phyloP scores from a whole-genome alignment of 2,888 invertebrate genomes.

The Schizotus pectinicornis region DNA sequence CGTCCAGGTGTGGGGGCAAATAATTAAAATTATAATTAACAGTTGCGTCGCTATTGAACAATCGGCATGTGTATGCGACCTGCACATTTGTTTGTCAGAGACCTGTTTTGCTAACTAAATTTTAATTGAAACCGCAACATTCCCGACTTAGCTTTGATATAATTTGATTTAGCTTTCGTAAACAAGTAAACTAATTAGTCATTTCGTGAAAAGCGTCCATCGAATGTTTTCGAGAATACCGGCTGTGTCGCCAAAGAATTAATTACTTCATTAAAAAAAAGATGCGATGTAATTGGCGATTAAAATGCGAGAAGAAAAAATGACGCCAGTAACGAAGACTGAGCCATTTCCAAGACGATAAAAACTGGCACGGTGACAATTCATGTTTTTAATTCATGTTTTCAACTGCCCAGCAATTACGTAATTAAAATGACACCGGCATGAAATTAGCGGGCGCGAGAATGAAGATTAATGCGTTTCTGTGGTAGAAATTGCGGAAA shows the following conservation, averaged over 20 bases:
- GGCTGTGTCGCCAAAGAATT: constrained; percentile 4
- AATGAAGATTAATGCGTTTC: constrained; percentile 42
- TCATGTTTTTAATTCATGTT: too few species aligned
- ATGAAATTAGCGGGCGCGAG: constrained; percentile 29
- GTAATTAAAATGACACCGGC: constrained; percentile 39
- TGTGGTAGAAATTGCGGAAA: constrained; percentile 17
- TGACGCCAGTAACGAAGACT: constrained; percentile 5
- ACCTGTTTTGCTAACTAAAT: constrained; percentile 47
- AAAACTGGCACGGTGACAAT: constrained; percentile 28
- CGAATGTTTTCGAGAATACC: too few species aligned
- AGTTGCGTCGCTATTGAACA: constrained; percentile 6
- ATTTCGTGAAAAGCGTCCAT: not conserved
- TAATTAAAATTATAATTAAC: constrained; percentile 17
- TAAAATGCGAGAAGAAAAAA: constrained; percentile 12
- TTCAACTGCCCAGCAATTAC: constrained; percentile 34
- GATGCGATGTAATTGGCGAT: constrained; percentile 18
- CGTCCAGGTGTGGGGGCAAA: too few species aligned
- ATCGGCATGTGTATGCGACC: constrained; percentile 21
- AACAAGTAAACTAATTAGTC: constrained; percentile 34
- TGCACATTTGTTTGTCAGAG: constrained; percentile 17
- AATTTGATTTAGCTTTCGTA: constrained; percentile 46
- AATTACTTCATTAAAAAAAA: constrained; percentile 28
- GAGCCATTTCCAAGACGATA: constrained; percentile 5
- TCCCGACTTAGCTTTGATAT: constrained; percentile 49
- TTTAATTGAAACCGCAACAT: constrained; percentile 53